These are phyloP conservation scores for Desmophyllum pertusum DNA, from an alignment of 92 coral and sea anemone genomes.

Conservation along the genomic window DNA sequence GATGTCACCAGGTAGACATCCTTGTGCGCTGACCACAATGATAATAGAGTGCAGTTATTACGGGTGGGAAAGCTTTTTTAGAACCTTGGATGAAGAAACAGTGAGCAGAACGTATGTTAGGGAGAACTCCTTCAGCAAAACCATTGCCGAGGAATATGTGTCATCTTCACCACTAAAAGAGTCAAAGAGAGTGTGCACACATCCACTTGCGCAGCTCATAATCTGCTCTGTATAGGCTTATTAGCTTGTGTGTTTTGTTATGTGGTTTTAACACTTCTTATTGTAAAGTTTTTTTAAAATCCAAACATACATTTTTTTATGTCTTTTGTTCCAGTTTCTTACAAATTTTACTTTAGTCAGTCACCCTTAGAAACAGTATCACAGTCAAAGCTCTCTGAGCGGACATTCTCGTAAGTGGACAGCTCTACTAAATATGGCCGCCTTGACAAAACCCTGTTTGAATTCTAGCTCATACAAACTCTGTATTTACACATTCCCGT, in stretches of 20 bases:
- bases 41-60: slow-evolving; percentile 80
- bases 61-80: slow-evolving; percentile 67
- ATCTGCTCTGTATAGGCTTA: neutral
- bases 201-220: neutral
- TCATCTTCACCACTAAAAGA: neutral
- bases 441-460: too few relatives aligned
- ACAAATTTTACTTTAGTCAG: too few relatives aligned
- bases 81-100: neutral
- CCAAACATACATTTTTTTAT: too few relatives aligned
- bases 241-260: neutral
- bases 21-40: slow-evolving; percentile 77
- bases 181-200: neutral
- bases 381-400: too few relatives aligned
- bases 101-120: neutral
- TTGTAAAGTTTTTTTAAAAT: too few relatives aligned
- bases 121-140: neutral
- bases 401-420: too few relatives aligned
- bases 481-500: too few relatives aligned
- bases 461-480: too few relatives aligned
- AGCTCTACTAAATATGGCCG: too few relatives aligned
- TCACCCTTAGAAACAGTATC: too few relatives aligned
- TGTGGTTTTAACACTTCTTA: too few relatives aligned
- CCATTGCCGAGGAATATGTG: neutral
- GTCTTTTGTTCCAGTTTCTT: too few relatives aligned
- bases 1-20: slow-evolving; percentile 54